Evolutionary conservation across 2,113 vertebrate species (phyloP), one percentile per base, ranked within the genome.

Genomic region (Camelus dromedarius): DNA sequence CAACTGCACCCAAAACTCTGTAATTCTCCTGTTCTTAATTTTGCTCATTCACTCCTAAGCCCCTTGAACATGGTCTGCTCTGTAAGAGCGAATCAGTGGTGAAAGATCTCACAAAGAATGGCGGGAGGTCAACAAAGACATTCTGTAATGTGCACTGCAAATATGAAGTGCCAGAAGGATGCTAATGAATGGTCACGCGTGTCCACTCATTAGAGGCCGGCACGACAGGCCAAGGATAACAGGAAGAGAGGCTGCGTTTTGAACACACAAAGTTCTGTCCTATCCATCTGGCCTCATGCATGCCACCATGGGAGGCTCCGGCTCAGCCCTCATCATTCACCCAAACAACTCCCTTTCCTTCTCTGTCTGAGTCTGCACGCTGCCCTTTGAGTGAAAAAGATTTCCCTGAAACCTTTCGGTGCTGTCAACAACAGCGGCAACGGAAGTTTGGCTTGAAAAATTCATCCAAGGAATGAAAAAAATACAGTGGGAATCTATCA

Each of bases 381-480:
- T 96, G 95, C 95, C 95, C 98, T 96, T 69, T 92, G 97, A 94
- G 91, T 92, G 90, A 97, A 98, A 96, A 98, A 98, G 98, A 97
- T 98, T 97, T 95, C 93, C 96, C 88, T 93, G 95, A 87, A 97
- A 97, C 80, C 85, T 98, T 97, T 96, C 95, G 96, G 94, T 19
- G 26, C 93, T 87, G 97, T 98, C 98, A 97, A 98, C 98, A 98
- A 20, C 64, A 46, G 91, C 56, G n/a, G 89, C 28, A 46, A 93
- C 52, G 97, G 97, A 98, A 98, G 96, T 98, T 98, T 98, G 96
- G 93, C 54, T 97, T 98, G 98, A 98, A 98, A 98, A 99, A 98
- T 98, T 97, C 96, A 97, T 60, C 97, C 92, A 89, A 12, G 46
- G 96, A 97, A 96, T 98, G 93, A 97, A 98, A 97, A 97, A 52